phyloP scores from a whole-genome alignment of 2,113 vertebrate genomes.

The Neopipo cinnamomea region DNA sequence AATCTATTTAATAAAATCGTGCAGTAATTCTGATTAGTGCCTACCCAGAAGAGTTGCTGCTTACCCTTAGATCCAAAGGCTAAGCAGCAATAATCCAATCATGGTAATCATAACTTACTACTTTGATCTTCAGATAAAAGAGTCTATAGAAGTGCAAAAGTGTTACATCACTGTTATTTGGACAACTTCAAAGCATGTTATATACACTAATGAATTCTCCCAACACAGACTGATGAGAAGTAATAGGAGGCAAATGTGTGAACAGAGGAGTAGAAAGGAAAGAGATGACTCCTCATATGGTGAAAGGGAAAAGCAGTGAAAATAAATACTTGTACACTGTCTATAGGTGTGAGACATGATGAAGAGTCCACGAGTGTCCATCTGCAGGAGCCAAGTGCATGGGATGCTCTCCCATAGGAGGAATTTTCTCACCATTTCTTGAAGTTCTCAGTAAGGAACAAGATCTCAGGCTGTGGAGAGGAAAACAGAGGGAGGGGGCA shows the following conservation, averaged over 20 bases:
- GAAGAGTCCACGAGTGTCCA: not conserved
- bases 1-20: slow-evolving; percentile 16
- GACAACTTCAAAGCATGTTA: slow-evolving; percentile 55
- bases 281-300: not conserved
- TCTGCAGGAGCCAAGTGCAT: not conserved
- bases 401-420: not conserved
- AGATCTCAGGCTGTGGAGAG: not conserved
- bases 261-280: not conserved
- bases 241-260: not conserved
- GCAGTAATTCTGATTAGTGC: slow-evolving; percentile 31
- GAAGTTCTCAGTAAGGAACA: not conserved
- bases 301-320: not conserved
- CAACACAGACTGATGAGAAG: not conserved
- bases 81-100: slow-evolving; percentile 55
- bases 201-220: slow-evolving; percentile 49
- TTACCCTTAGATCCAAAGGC: slow-evolving; percentile 59
- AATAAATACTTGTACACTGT: not conserved
- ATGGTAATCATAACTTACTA: slow-evolving; percentile 32
- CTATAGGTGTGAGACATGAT: not conserved
- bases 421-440: not conserved
- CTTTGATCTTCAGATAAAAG: slow-evolving; percentile 70
- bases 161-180: slow-evolving; percentile 47
- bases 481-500: not conserved
- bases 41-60: slow-evolving; percentile 27
- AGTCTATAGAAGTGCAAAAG: slow-evolving; percentile 45